Percentiles rank a stretch among this genome's conserved stretches.
phyloP scores from a whole-genome alignment of 2,797 vertebrate species.

The Poeciliopsis gracilis region DNA sequence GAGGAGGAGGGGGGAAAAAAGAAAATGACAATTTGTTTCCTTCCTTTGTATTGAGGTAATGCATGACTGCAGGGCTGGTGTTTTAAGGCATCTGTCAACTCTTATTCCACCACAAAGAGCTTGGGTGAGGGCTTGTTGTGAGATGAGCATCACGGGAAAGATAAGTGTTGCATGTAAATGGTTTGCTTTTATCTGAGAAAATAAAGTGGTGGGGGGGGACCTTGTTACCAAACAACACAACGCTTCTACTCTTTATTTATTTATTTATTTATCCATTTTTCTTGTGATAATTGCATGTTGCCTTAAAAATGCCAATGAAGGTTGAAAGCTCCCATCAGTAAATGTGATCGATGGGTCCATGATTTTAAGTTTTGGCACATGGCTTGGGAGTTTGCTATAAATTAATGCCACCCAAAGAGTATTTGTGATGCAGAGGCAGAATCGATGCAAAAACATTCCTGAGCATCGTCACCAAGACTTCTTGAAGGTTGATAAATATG shows the following conservation, averaged over 20 bases:
- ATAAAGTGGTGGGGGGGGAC: too few species aligned
- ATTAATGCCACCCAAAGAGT: background rate
- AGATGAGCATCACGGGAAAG: conserved; percentile 12
- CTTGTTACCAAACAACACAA: background rate
- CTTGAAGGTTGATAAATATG: background rate
- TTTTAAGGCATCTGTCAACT: conserved; percentile 14
- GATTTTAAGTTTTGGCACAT: background rate
- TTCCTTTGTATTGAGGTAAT: conserved; percentile 11
- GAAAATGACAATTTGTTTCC: background rate
- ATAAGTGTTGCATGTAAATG: conserved; percentile 1
- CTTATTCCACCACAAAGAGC: conserved; percentile 6
- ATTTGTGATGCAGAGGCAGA: background rate
- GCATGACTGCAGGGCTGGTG: conserved; percentile 6
- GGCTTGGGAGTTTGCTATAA: background rate
- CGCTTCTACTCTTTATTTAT: too few species aligned
- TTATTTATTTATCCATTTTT: background rate
- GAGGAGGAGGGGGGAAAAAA: background rate
- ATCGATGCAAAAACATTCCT: background rate
- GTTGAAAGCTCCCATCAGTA: background rate
- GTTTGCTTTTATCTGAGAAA: background rate
- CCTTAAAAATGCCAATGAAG: background rate
- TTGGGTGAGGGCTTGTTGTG: conserved; percentile 10
- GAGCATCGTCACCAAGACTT: background rate
- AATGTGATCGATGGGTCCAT: background rate
- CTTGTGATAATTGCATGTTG: background rate